A percentile compares a stretch with the other conserved stretches of the same genome.
These are phyloP conservation scores for Eilema griseolum DNA, from an alignment of 2,888 invertebrate species.

Conservation along the genomic window DNA sequence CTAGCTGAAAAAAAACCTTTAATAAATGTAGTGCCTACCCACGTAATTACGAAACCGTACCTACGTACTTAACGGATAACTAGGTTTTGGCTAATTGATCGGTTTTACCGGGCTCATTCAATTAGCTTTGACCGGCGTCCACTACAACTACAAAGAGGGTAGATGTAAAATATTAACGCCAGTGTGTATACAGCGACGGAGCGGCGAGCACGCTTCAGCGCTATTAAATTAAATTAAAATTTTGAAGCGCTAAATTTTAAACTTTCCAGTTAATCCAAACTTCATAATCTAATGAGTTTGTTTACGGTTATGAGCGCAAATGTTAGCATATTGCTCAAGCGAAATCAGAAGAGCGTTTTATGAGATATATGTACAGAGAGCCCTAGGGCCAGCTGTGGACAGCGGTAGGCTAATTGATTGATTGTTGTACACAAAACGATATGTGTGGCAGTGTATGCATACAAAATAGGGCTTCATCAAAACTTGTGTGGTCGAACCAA, in stretches of 20 bases:
- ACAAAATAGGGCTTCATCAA: too few species aligned
- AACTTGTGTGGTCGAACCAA: too few species aligned
- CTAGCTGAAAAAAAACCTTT: too few species aligned
- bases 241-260: conserved; percentile 28
- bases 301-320: background rate
- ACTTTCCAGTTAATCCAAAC: conserved; percentile 13
- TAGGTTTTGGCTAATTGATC: background rate
- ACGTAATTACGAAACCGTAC: background rate
- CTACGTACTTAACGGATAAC: background rate
- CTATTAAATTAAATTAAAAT: conserved; percentile 48
- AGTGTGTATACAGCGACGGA: conserved; percentile 39
- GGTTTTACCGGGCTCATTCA: conserved; percentile 13
- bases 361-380: background rate
- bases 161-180: conserved; percentile 42
- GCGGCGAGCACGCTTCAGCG: conserved; percentile 28
- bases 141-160: conserved; percentile 12
- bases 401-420: too few species aligned
- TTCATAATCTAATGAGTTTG: conserved; percentile 12
- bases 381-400: too few species aligned
- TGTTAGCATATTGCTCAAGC: background rate
- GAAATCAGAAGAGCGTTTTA: background rate
- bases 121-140: conserved; percentile 20
- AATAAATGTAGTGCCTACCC: background rate
- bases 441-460: too few species aligned
- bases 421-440: too few species aligned